Evolutionary conservation across 2,888 invertebrate species (phyloP).

Genomic region (Aphrophora alni): DNA sequence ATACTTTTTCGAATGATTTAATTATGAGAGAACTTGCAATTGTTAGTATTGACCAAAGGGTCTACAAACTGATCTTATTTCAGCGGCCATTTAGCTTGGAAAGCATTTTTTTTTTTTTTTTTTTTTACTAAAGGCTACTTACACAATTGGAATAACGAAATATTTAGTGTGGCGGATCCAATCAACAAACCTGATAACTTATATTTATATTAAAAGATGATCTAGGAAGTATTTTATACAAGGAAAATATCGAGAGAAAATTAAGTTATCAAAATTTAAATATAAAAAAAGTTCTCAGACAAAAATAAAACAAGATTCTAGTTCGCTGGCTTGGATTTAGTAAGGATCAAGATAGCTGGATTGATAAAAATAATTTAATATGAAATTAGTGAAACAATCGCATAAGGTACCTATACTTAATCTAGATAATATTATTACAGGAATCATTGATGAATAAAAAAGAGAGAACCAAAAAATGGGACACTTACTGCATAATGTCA

Average conservation of each 20-base stretch:
- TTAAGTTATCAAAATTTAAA: not conserved
- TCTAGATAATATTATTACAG: not conserved
- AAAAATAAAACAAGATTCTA: not conserved
- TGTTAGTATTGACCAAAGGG: too few species aligned
- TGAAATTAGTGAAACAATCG: not conserved
- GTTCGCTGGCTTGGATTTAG: constrained; percentile 3
- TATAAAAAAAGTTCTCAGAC: not conserved
- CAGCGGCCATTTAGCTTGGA: too few species aligned
- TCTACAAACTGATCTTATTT: too few species aligned
- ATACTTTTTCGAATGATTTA: too few species aligned
- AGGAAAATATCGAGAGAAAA: not conserved
- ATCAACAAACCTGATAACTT: not conserved
- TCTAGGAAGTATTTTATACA: not conserved
- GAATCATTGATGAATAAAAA: too few species aligned
- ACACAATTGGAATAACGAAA: constrained; percentile 7
- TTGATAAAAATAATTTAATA: not conserved
- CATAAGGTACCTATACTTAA: not conserved
- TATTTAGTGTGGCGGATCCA: not conserved
- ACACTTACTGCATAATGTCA: too few species aligned
- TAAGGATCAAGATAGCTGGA: constrained; percentile 13
- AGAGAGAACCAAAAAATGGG: too few species aligned
- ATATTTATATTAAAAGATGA: not conserved
- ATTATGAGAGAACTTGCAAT: too few species aligned
- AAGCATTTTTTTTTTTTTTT: too few species aligned
- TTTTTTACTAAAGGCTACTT: constrained; percentile 7